phyloP scores from a whole-genome alignment of 1,140 invertebrate genomes.

The Drosophila tani region DNA sequence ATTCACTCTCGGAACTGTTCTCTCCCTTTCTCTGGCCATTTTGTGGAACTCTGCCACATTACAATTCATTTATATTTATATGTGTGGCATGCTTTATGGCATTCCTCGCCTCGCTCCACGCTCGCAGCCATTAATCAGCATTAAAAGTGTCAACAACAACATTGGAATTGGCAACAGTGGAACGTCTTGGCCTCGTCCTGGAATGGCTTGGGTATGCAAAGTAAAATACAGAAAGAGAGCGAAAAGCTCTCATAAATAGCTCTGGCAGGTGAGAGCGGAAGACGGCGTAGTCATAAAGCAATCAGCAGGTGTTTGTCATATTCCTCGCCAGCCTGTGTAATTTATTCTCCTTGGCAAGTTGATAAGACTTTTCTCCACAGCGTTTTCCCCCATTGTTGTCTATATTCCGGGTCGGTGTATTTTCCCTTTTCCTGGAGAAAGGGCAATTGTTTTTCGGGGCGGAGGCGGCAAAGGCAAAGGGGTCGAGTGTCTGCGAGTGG shows the following conservation, averaged over 20 bases:
- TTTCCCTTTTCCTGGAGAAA: conserved; percentile 9
- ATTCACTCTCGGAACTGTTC: conserved; percentile 13
- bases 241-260: conserved; percentile 70
- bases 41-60: conserved; percentile 43
- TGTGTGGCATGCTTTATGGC: conserved; percentile 68
- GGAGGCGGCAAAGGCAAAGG: not conserved
- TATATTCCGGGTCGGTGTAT: conserved; percentile 10
- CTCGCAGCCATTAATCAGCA: conserved; percentile 69
- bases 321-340: conserved; percentile 45
- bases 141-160: conserved; percentile 70
- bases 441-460: conserved; percentile 37
- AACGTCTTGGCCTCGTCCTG: conserved; percentile 32
- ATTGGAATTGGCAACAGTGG: conserved; percentile 16
- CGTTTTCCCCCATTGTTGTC: conserved; percentile 6
- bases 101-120: conserved; percentile 26
- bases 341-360: conserved; percentile 63
- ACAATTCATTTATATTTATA: conserved; percentile 70
- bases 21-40: not conserved
- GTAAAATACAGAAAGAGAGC: conserved; percentile 36
- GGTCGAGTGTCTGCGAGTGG: conserved; percentile 5
- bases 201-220: conserved; percentile 49
- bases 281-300: conserved; percentile 44
- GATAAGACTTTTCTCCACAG: conserved; percentile 27
- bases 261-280: conserved; percentile 1
- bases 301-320: conserved; percentile 75